Base-by-base conservation (phyloP, 2,888 invertebrate species). In the Oscheius sp. region DNA sequence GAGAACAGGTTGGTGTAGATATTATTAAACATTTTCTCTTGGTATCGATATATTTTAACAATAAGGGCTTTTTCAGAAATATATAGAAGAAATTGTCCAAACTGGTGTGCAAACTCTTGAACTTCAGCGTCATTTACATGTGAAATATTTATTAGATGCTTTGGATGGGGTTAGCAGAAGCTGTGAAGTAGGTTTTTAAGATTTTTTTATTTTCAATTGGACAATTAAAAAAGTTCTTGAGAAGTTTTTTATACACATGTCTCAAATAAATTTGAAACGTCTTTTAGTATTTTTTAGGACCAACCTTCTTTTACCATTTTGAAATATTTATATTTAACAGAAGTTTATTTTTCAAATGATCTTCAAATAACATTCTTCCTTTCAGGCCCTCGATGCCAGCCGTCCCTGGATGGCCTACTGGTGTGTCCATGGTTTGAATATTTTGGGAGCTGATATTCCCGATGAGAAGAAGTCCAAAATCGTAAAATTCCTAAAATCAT, bases 391-490 rank as follows among this genome's bases (percentile, higher is more conserved):
- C 75, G 97, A 98, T 90, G 92, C 94, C 9, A 96, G 95, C 87
- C 91, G 95, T 81, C 92, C 97, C 6, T 98, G 98, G 98, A 89
- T 97, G 72, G 91, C 94, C 83, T 99, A 95, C 86, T 99, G 98
- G 98, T 94, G 93, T 73, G 87, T 96, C 36, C 95, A 98, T 88
- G 91, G 94, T 3, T 89, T 97, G 38, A 91, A 92, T 86, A 88
- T 96, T 73, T 87, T 94, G 36, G 91, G 90, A 73, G 88, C 89
- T 68, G 87, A 92, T 67, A 88, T 77, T 22, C 72, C 77, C 2
- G 64, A 62, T 1, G 75, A 72, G 33, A 24, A 57, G 22, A 62
- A 68, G 4, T 36, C 22, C 2, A 30, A 74, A 26, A 68, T 82
- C 0, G 69, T 85, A n/a, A 57, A 41, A 1, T 84, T 82, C 68